These are phyloP conservation scores for Gymnocypris eckloni DNA, from an alignment of 2,797 vertebrate species.

Conservation along the genomic window DNA sequence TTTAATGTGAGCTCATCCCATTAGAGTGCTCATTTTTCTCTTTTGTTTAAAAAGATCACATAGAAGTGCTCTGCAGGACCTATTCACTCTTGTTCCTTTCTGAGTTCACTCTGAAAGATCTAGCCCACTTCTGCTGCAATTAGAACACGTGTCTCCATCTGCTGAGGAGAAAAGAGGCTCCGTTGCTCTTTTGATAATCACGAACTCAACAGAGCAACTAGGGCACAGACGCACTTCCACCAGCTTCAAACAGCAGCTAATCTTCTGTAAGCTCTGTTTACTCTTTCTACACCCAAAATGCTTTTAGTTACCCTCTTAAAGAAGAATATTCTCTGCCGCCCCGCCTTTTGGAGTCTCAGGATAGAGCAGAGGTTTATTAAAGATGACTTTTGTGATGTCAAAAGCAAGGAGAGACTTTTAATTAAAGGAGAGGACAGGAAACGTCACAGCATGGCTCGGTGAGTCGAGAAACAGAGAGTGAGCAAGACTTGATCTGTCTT, in stretches of 20 bases:
- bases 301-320: constrained; percentile 39
- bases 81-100: not conserved
- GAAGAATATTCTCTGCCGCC: not conserved
- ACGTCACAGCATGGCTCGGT: no score
- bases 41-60: constrained; percentile 4
- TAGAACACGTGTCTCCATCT: constrained; percentile 61
- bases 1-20: not conserved
- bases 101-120: constrained; percentile 35
- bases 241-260: constrained; percentile 71
- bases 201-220: constrained; percentile 71
- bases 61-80: not conserved
- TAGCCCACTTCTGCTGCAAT: constrained; percentile 62
- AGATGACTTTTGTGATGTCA: constrained; percentile 26
- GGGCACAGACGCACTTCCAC: constrained; percentile 65
- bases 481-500: constrained; percentile 21
- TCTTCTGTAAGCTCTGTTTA: constrained; percentile 62
- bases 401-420: constrained; percentile 16
- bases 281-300: constrained; percentile 52
- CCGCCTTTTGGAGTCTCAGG: constrained; percentile 16
- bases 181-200: constrained; percentile 64
- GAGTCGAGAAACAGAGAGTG: constrained; percentile 15
- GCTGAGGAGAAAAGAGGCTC: constrained; percentile 57
- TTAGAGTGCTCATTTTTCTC: not conserved
- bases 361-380: constrained; percentile 33
- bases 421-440: constrained; percentile 35